phyloP scores from a whole-genome alignment of 2,113 vertebrate species.

The Columba livia region DNA sequence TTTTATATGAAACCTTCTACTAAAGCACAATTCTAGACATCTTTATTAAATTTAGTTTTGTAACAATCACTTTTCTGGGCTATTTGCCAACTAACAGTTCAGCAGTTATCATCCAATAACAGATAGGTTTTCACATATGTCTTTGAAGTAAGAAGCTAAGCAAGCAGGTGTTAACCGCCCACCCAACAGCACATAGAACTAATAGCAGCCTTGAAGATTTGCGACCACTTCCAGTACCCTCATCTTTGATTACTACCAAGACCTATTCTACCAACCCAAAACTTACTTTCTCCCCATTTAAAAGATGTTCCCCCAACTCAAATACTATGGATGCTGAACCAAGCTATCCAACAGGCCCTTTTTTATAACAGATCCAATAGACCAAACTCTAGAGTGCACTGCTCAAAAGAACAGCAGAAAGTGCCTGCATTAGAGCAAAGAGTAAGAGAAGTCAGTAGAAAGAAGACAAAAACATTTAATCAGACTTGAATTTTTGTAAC shows the following conservation, averaged over 20 bases:
- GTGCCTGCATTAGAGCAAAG: not conserved
- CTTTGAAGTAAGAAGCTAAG: not conserved
- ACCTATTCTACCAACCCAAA: not conserved
- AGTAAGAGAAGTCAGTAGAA: not conserved
- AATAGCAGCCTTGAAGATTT: not conserved
- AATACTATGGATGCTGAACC: not conserved
- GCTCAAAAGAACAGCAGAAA: not conserved
- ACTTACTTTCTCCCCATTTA: not conserved
- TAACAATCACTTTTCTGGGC: not conserved
- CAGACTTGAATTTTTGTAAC: not conserved
- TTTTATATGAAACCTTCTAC: not conserved
- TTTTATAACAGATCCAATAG: not conserved
- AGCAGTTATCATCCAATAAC: not conserved
- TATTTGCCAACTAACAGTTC: not conserved
- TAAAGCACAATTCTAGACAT: not conserved
- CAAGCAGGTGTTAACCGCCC: not conserved
- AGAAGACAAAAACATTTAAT: slow-evolving; percentile 13
- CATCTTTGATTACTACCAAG: not conserved
- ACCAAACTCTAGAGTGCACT: not conserved
- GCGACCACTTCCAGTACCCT: not conserved
- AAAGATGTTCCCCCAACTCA: not conserved
- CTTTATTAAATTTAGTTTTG: not conserved
- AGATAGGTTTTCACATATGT: not conserved
- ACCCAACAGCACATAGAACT: not conserved
- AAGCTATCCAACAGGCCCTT: not conserved